Percentiles rank a stretch among this genome's conserved stretches.
Conservation (phyloP, 2,797 vertebrate species). For the Onychomys arenicola region DNA sequence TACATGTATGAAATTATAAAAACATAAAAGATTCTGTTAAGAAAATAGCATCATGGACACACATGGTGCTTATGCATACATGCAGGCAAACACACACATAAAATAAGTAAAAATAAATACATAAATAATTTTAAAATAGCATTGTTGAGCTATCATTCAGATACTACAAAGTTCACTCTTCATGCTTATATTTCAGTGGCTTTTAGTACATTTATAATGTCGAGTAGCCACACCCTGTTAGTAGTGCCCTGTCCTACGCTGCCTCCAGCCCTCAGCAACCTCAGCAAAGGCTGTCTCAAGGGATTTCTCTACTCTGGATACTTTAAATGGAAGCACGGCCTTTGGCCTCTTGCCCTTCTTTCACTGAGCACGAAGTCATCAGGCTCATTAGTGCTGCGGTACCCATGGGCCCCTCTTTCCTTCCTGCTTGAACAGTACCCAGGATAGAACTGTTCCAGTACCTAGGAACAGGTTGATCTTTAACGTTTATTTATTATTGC, state of each 20-base stretch:
- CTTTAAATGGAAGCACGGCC: background rate
- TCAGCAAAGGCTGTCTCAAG: background rate
- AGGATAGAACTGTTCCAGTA: background rate
- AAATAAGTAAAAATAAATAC: background rate
- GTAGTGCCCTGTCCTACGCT: background rate
- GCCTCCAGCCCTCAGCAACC: background rate
- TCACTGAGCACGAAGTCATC: background rate
- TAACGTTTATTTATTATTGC: background rate
- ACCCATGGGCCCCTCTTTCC: background rate
- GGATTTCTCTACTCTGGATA: background rate
- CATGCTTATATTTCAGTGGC: background rate
- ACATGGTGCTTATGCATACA: background rate
- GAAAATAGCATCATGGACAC: background rate
- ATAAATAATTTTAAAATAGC: background rate
- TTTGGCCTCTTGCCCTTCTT: background rate
- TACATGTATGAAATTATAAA: background rate
- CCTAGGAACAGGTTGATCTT: background rate
- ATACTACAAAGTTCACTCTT: background rate
- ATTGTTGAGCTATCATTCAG: background rate
- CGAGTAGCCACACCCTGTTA: background rate
- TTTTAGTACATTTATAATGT: background rate
- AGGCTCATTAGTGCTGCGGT: background rate
- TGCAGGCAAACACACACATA: background rate
- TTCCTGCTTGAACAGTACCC: background rate
- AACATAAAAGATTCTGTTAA: background rate